Base-by-base conservation (phyloP, 2,888 invertebrate species). In the Autographa gamma region DNA sequence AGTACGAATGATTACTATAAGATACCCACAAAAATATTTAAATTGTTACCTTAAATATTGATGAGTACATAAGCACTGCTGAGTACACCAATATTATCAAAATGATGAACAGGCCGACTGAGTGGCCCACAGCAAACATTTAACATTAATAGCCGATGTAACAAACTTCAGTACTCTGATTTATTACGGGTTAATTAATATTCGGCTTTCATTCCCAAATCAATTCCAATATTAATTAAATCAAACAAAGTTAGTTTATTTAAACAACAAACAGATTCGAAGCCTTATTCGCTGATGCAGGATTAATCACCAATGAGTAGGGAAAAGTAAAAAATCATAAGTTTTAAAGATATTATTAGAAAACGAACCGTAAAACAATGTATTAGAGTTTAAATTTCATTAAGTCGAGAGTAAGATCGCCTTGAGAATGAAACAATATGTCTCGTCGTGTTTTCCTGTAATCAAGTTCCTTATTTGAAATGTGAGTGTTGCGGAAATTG, bases 381-480 rank as follows among this genome's bases (percentile, higher is more conserved):
- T 0, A 0, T 19, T 8, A 63, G 41, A 60, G 66, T 56, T 54
- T 8, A 32, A 62, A 65, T 65, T 76, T 8, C 25, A 59, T 52
- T 25, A 11, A 65, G 11, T 13, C 25, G 0, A 52, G 1, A 19
- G 54, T 56, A 25, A 38, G 38, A 38, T 25, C 1, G 19, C 5
- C 1, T 18, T 19, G 18, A 56, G 25, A 11, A 56, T 56, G 19
- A 56, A 66, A 74, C 62, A 73, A 52, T 64, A 80, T 31, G 54
- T 13, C 16, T 68, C 61, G 54, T 68, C 60, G 63, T 71, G 66
- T 71, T 76, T 73, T 63, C 69, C 60, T 71, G 43, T 75, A 68
- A 72, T 73, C 56, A 52, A 69, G 34, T 77, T 74, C 43, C 56
- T 34, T 65, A 68, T 71, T 75, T 70, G 64, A 48, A 72, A 74